These are phyloP conservation scores for Psittacus erithacus DNA, from an alignment of 2,113 vertebrate species.

Conservation along the genomic window DNA sequence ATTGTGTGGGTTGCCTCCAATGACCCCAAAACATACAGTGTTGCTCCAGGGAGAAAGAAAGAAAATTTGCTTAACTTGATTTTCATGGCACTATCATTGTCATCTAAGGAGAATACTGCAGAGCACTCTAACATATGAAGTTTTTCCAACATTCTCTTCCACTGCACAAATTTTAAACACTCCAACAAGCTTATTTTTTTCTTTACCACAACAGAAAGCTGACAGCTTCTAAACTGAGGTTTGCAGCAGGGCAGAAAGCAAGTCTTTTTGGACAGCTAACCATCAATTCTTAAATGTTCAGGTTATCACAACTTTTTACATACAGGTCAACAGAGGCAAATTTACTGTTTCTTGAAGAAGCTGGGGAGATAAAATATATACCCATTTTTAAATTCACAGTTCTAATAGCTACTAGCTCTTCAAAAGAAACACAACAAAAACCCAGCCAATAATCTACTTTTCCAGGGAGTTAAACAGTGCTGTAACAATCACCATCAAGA, in stretches of 20 bases:
- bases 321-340: background rate
- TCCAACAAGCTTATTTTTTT: background rate
- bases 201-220: background rate
- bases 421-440: background rate
- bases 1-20: background rate
- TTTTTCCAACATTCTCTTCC: background rate
- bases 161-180: background rate
- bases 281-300: background rate
- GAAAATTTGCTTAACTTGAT: background rate
- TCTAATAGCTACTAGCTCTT: background rate
- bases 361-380: accelerated
- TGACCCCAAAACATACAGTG: background rate
- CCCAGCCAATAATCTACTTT: background rate
- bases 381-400: background rate
- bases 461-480: background rate
- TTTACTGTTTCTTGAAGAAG: background rate
- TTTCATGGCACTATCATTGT: background rate
- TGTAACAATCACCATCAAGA: background rate
- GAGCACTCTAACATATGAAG: background rate
- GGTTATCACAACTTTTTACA: background rate
- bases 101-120: background rate
- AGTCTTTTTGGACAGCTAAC: background rate
- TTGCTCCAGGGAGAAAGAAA: background rate
- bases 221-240: background rate
- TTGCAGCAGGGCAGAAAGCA: background rate